phyloP scores from a whole-genome alignment of 2,888 invertebrate species.

The Pocota personata region DNA sequence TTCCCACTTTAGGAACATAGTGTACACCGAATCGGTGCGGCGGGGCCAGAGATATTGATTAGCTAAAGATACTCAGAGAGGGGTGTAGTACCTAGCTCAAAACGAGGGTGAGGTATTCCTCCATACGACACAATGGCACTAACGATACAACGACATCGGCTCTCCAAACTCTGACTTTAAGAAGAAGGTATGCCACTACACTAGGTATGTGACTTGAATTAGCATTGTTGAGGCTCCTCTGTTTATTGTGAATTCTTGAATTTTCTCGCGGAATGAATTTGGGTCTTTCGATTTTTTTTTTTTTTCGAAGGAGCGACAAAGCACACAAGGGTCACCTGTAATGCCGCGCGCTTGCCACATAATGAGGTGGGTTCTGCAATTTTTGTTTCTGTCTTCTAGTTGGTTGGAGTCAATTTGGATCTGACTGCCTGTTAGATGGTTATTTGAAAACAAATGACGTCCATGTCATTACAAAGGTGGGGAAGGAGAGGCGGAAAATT shows the following conservation, averaged over 20 bases:
- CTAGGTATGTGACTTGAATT: constrained; percentile 71
- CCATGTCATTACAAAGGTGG: constrained; percentile 7
- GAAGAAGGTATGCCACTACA: constrained; percentile 59
- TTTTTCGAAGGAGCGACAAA: constrained; percentile 54
- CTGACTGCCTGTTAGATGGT: constrained; percentile 28
- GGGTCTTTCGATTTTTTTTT: constrained; percentile 23
- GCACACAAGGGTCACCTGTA: constrained; percentile 66
- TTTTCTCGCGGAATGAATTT: constrained; percentile 51
- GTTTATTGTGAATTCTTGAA: constrained; percentile 21
- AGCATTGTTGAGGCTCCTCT: constrained; percentile 59
- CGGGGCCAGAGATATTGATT: constrained; percentile 66
- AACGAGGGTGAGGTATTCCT: constrained; percentile 65
- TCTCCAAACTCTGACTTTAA: constrained; percentile 49
- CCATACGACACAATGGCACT: constrained; percentile 66
- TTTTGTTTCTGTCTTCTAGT: constrained; percentile 34
- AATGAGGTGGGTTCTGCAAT: constrained; percentile 71
- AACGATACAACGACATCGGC: constrained; percentile 44
- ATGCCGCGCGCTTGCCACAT: constrained; percentile 61
- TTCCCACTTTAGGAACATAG: constrained; percentile 60
- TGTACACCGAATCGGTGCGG: constrained; percentile 32
- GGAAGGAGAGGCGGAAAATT: constrained; percentile 9
- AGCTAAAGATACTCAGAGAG: constrained; percentile 64
- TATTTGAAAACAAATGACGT: constrained; percentile 60
- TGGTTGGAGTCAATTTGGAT: constrained; percentile 46
- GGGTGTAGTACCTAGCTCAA: not conserved